Percentiles rank a stretch among this genome's conserved stretches.
These are phyloP conservation scores for Manacus vitellinus DNA, from an alignment of 2,113 vertebrate genomes.

Conservation along the genomic window DNA sequence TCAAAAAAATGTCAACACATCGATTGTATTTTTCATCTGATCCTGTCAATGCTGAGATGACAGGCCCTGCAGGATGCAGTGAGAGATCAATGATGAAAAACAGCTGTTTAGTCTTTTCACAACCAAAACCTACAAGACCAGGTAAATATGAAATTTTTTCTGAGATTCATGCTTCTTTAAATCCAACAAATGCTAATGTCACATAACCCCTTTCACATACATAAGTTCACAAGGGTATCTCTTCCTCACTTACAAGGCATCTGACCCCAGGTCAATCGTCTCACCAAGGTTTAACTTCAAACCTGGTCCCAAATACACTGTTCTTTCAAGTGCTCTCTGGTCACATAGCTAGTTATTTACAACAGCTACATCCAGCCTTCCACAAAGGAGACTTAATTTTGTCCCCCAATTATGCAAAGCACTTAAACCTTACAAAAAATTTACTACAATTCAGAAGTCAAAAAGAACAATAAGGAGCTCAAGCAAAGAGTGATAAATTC, in stretches of 20 bases:
- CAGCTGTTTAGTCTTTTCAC: slow-evolving; percentile 52
- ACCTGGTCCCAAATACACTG: not conserved
- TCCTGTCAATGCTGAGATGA: slow-evolving; percentile 73
- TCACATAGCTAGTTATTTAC: not conserved
- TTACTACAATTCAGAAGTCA: not conserved
- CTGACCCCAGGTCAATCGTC: not conserved
- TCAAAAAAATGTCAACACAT: slow-evolving; percentile 76
- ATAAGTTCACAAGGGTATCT: not conserved
- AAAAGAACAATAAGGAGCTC: not conserved
- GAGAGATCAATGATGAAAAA: slow-evolving; percentile 67
- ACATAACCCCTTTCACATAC: not conserved
- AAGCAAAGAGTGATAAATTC: not conserved
- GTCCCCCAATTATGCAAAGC: not conserved
- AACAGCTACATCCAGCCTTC: not conserved
- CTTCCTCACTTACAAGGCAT: not conserved
- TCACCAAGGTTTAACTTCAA: not conserved
- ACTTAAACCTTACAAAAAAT: not conserved
- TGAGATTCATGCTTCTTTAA: not conserved
- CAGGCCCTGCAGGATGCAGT: slow-evolving; percentile 75
- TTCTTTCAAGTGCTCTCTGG: not conserved
- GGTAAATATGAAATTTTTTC: slow-evolving; percentile 5
- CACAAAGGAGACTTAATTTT: not conserved
- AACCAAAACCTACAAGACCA: slow-evolving; percentile 57
- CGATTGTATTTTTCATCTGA: slow-evolving; percentile 74
- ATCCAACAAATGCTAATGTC: not conserved